Percentiles rank a stretch among this genome's conserved stretches.
Evolutionary conservation across 2,888 invertebrate genomes (phyloP).

Genomic region (Lasioglossum vierecki): DNA sequence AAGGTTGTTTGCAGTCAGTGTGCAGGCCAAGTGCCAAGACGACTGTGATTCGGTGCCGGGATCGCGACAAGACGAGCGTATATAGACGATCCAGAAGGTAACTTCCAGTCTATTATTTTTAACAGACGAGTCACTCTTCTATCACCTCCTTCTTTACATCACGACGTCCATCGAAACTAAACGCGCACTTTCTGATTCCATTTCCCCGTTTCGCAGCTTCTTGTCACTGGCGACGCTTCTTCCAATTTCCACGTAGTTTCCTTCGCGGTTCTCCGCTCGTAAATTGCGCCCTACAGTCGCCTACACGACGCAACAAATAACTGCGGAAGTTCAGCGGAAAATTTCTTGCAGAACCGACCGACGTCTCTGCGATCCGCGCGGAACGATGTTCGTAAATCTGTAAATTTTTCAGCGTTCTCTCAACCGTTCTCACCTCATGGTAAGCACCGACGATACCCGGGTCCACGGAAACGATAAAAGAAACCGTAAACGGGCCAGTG

Average conservation of each 20-base stretch:
- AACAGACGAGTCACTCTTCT: conserved; percentile 28
- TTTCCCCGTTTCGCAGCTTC: conserved; percentile 27
- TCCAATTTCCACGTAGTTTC: conserved; percentile 4
- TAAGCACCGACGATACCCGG: neutral
- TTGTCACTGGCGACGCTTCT: neutral
- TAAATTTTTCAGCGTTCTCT: conserved; percentile 11
- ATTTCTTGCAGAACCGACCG: conserved; percentile 2
- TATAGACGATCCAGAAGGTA: conserved; percentile 30
- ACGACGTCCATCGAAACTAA: neutral
- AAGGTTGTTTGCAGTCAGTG: conserved; percentile 45
- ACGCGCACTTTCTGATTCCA: conserved; percentile 26
- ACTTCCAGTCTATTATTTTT: conserved; percentile 59
- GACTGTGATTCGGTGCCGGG: conserved; percentile 34
- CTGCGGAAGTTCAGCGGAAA: neutral
- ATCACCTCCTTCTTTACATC: conserved; percentile 1
- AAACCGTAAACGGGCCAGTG: neutral
- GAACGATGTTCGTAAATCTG: conserved; percentile 1
- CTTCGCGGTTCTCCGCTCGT: neutral
- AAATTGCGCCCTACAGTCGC: neutral
- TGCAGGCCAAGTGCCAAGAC: conserved; percentile 61
- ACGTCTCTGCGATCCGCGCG: neutral
- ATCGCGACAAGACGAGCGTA: conserved; percentile 4
- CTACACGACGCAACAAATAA: neutral
- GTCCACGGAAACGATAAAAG: conserved; percentile 4
- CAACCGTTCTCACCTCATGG: neutral